These are phyloP conservation scores for Rhinella marina DNA, from an alignment of 2,797 vertebrate species.

Conservation along the genomic window DNA sequence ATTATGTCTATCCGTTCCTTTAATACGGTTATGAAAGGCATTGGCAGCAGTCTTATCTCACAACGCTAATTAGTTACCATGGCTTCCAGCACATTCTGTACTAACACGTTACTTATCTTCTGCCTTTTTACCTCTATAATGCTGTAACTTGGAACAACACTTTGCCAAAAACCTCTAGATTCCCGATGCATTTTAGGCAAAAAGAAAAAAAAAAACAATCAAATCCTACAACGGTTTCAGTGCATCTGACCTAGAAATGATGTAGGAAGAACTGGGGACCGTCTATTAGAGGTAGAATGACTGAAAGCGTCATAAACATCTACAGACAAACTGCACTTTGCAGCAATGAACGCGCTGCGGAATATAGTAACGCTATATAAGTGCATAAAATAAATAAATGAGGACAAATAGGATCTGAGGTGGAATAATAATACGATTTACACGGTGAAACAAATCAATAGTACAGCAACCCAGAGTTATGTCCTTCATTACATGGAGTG, in stretches of 20 bases:
- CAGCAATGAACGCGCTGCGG: too few relatives aligned
- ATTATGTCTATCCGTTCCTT: neutral
- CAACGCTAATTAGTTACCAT: conserved; percentile 3
- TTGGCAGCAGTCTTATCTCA: conserved; percentile 21
- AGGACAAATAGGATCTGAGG: neutral
- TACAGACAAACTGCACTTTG: neutral
- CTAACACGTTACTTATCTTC: neutral
- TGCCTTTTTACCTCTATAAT: neutral
- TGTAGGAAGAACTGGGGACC: neutral
- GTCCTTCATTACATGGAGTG: neutral
- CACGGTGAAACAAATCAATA: neutral
- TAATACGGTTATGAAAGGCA: neutral
- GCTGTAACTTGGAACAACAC: conserved; percentile 6
- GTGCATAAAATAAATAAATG: too few relatives aligned
- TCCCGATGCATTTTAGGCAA: neutral
- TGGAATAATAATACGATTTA: neutral
- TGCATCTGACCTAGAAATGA: neutral
- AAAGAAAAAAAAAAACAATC: neutral
- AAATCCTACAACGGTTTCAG: neutral
- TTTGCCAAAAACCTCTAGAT: neutral
- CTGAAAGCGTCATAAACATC: neutral
- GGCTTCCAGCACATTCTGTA: conserved; percentile 12
- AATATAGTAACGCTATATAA: too few relatives aligned
- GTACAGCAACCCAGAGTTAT: neutral
- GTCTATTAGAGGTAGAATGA: neutral